These are phyloP conservation scores for Leucophenga varia DNA, from an alignment of 1,140 invertebrate species.

Conservation along the genomic window DNA sequence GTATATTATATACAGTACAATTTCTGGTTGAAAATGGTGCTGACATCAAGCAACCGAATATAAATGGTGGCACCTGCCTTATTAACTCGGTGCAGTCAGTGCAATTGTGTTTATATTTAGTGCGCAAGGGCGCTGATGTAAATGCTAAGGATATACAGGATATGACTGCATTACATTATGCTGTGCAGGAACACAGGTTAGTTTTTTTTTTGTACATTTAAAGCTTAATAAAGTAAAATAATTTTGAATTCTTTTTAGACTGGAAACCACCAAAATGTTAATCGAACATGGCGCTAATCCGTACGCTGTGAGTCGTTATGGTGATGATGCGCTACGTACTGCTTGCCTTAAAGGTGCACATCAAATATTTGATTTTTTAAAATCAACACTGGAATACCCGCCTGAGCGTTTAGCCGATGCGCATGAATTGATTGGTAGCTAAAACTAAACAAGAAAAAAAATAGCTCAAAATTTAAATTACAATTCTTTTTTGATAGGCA, in stretches of 20 bases:
- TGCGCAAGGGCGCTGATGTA: constrained; percentile 75
- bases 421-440: constrained; percentile 75
- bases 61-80: constrained; percentile 89
- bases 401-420: constrained; percentile 75
- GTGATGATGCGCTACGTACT: constrained; percentile 88
- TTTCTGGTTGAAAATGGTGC: constrained; percentile 83
- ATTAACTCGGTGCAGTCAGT: constrained; percentile 91
- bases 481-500: no score
- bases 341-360: constrained; percentile 86
- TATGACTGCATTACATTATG: constrained; percentile 92
- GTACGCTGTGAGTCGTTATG: constrained; percentile 73
- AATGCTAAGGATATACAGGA: constrained; percentile 88
- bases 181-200: constrained; percentile 80
- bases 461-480: constrained; percentile 21
- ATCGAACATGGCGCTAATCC: constrained; percentile 80
- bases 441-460: neutral
- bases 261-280: constrained; percentile 82
- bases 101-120: constrained; percentile 77
- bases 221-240: constrained; percentile 3
- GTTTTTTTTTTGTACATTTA: no score
- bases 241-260: constrained; percentile 55
- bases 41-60: constrained; percentile 83
- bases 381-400: constrained; percentile 65
- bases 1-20: constrained; percentile 66
- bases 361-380: constrained; percentile 77